A percentile compares a stretch with the other conserved stretches of the same genome.
Conservation (phyloP, 2,797 vertebrate genomes). For the Acrossocheilus fasciatus region DNA sequence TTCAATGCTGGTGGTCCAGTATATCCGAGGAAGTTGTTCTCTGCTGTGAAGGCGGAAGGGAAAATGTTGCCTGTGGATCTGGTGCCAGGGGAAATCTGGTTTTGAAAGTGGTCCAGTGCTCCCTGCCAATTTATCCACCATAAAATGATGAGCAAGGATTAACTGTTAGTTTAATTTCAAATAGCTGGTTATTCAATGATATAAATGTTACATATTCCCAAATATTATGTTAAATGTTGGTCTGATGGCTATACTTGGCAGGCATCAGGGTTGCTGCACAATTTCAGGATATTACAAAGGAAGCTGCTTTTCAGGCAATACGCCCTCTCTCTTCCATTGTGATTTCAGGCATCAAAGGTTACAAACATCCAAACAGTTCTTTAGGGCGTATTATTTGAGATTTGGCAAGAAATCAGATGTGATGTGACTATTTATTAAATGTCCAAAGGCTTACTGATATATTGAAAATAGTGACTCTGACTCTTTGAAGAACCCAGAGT, state of each 20-base stretch:
- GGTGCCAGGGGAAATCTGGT: slow-evolving; percentile 48
- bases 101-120: slow-evolving; percentile 48
- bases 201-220: neutral
- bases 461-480: no score
- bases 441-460: no score
- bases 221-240: neutral
- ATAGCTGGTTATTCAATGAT: neutral
- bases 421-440: neutral
- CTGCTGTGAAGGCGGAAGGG: slow-evolving; percentile 47
- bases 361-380: neutral
- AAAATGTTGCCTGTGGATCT: slow-evolving; percentile 42
- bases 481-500: neutral
- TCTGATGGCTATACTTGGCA: neutral
- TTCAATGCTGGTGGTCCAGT: slow-evolving; percentile 45
- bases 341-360: slow-evolving; percentile 61
- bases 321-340: slow-evolving; percentile 64
- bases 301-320: slow-evolving; percentile 67
- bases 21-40: slow-evolving; percentile 55
- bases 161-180: slow-evolving; percentile 5
- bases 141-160: slow-evolving; percentile 31
- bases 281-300: slow-evolving; percentile 70
- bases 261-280: slow-evolving; percentile 54
- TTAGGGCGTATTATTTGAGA: neutral
- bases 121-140: slow-evolving; percentile 29
- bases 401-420: slow-evolving; percentile 6